Base-by-base conservation (phyloP, 2,113 vertebrate species). In the Excalfactoria chinensis region DNA sequence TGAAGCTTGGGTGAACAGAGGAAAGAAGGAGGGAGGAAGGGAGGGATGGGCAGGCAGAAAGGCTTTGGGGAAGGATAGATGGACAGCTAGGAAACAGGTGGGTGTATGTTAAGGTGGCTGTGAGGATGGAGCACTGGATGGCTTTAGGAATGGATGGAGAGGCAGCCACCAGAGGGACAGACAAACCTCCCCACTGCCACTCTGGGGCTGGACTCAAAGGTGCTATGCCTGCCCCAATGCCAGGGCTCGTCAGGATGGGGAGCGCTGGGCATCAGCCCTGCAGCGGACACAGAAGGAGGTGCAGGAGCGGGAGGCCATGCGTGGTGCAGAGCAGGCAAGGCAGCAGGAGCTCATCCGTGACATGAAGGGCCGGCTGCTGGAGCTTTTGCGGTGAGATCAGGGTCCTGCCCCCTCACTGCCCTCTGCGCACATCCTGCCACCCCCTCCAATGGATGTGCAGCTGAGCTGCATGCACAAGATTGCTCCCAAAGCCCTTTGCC, bases 311-410 rank as follows among this genome's bases (percentile, higher is more conserved):
- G 93, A 84, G 1, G 70, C 96, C n/a, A n/a, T 28, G 3, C 89
- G 95, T 1, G 93, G 96, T 2, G 83, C 93, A 0, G 96, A 98
- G 84, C 97, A 98, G 25, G 95, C 77, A 1, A 84, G 91, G 44
- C 97, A 98, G 95, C 94, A 22, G 90, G 95, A 97, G 59, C 93
- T 98, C 85, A 71, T 97, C 93, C 94, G 28, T 0, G 95, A 95
- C 93, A 94, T 98, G 98, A 98, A 98, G 94, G 89, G 6, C 22
- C 78, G 97, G 76, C 94, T 98, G 95, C 79, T 98, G 92, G 97
- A 98, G 59, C 89, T 98, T 92, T 93, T 97, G 75, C 96, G 94
- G 98, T 98, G 96, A 98, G 97, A 74, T 13, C 34, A 35, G 11
- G 12, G 18, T 13, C 60, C 34, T 13, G 11, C 25, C 19, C 46